A percentile compares a stretch with the other conserved stretches of the same genome.
Conservation (phyloP, 2,113 vertebrate species). For the Limanda limanda region DNA sequence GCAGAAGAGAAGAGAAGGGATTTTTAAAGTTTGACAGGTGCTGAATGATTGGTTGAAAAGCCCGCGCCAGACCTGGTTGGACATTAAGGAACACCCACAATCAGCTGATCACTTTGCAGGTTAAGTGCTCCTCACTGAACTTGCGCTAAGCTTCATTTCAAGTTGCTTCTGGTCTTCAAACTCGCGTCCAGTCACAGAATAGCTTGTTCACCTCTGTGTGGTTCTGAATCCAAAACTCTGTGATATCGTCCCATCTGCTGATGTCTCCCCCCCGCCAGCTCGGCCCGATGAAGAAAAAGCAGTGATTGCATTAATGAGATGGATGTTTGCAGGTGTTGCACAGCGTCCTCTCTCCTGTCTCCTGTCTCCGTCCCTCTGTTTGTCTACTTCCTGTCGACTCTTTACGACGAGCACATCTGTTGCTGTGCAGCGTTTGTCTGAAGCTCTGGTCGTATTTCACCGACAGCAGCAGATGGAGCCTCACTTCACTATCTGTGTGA, state of each 20-base stretch:
- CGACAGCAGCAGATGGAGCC: neutral
- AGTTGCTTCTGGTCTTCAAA: neutral
- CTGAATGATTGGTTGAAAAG: too few species aligned
- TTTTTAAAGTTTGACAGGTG: too few species aligned
- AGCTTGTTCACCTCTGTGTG: neutral
- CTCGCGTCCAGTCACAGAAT: neutral
- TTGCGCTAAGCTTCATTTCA: too few species aligned
- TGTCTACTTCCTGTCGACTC: neutral
- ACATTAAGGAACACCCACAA: too few species aligned
- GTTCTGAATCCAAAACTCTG: constrained; percentile 31
- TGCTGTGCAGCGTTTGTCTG: neutral
- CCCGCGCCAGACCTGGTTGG: too few species aligned
- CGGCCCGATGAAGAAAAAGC: neutral
- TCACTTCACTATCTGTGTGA: neutral
- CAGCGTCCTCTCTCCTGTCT: neutral
- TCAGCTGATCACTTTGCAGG: too few species aligned
- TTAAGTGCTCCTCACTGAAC: too few species aligned
- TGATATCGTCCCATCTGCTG: constrained; percentile 33
- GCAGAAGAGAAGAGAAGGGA: too few species aligned
- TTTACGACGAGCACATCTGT: constrained; percentile 20
- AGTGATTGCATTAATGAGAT: constrained; percentile 26
- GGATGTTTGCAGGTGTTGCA: constrained; percentile 30
- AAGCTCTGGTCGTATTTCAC: neutral
- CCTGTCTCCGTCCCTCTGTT: neutral
- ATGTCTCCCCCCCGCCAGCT: constrained; percentile 12